A percentile compares a stretch with the other conserved stretches of the same genome.
phyloP scores from a whole-genome alignment of 2,113 vertebrate species.

The Psilopogon haemacephalus region DNA sequence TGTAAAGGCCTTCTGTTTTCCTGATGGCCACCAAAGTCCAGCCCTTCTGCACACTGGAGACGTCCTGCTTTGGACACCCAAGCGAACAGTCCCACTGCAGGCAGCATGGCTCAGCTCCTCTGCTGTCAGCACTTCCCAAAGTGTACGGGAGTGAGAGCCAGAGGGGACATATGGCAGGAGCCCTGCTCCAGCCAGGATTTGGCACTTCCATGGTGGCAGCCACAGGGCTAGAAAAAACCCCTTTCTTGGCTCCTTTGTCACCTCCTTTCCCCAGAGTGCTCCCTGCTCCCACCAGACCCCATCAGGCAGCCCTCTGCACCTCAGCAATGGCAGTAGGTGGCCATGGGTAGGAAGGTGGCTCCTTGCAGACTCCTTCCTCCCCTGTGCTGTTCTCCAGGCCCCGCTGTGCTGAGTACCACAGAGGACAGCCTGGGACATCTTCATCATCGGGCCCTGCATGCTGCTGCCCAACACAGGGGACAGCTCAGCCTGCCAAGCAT shows the following conservation, averaged over 20 bases:
- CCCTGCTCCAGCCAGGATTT: background rate
- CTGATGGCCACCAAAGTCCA: background rate
- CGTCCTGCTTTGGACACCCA: background rate
- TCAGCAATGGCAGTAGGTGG: fast-evolving
- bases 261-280: background rate
- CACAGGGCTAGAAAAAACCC: background rate
- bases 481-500: background rate
- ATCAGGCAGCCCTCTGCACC: background rate
- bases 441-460: background rate
- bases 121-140: fast-evolving
- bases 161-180: fast-evolving
- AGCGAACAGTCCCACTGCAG: fast-evolving
- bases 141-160: background rate
- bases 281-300: background rate
- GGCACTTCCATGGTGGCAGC: background rate
- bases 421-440: background rate
- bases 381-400: background rate
- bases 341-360: background rate
- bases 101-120: background rate
- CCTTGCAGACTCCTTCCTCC: background rate
- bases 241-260: background rate
- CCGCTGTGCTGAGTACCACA: fast-evolving
- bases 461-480: fast-evolving
- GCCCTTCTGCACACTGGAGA: background rate
- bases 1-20: background rate